These are phyloP conservation scores for Mactra quadrangularis DNA, from an alignment of 1,140 invertebrate species.

Conservation along the genomic window DNA sequence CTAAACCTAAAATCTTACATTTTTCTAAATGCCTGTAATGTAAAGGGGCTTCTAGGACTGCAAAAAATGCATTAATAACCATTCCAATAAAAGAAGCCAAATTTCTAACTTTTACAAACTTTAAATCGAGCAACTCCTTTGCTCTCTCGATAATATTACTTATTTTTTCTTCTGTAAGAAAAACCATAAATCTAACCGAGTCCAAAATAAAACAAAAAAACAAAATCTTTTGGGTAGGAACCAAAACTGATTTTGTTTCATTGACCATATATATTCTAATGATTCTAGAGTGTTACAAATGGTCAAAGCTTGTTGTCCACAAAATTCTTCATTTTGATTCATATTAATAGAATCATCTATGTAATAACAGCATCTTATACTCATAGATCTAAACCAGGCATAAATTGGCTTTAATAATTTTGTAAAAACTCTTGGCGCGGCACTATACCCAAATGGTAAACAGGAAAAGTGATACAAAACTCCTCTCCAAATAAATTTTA, in stretches of 20 bases:
- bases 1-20: constrained; percentile 20
- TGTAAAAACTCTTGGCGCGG: constrained; percentile 18
- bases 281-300: neutral
- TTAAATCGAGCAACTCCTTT: neutral
- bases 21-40: neutral
- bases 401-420: constrained; percentile 47
- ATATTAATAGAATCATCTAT: constrained; percentile 59
- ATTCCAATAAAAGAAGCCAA: constrained; percentile 24
- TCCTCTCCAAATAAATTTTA: constrained; percentile 19
- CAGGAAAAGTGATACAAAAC: neutral
- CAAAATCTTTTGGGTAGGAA: neutral
- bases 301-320: neutral
- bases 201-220: constrained; percentile 16
- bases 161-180: constrained; percentile 18
- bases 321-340: constrained; percentile 14
- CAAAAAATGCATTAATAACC: constrained; percentile 25
- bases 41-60: constrained; percentile 23
- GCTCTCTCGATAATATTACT: neutral
- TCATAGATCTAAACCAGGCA: constrained; percentile 44
- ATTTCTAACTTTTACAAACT: neutral
- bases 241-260: neutral
- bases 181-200: constrained; percentile 14
- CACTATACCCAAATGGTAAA: constrained; percentile 1
- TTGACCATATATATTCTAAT: neutral
- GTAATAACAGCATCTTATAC: constrained; percentile 52